Evolutionary conservation across 2,113 vertebrate genomes (phyloP).

Genomic region (Bubo scandiacus): DNA sequence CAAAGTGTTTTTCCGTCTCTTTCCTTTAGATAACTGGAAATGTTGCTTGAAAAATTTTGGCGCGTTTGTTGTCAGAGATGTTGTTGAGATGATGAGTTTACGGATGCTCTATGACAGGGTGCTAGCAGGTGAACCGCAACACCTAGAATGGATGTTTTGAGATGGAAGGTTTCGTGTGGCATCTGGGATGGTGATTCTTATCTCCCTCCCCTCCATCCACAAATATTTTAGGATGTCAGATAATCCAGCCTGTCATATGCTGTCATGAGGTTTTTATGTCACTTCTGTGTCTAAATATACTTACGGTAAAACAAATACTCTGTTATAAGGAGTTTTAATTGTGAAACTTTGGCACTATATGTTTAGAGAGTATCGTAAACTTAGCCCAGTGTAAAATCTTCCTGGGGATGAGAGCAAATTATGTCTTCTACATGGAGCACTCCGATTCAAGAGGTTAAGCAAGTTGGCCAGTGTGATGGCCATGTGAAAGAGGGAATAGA

Average conservation of each 20-base stretch:
- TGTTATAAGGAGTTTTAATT: neutral
- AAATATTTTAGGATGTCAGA: neutral
- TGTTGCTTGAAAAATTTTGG: neutral
- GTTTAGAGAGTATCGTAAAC: neutral
- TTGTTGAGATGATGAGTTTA: neutral
- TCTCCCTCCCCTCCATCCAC: neutral
- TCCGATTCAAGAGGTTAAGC: neutral
- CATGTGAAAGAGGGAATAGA: neutral
- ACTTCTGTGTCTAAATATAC: neutral
- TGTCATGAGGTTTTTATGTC: neutral
- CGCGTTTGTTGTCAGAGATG: neutral
- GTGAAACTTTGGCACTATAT: neutral
- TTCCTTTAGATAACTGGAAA: neutral
- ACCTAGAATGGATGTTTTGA: neutral
- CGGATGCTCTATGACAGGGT: neutral
- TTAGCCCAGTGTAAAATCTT: neutral
- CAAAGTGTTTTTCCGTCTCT: neutral
- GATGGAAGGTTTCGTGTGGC: neutral
- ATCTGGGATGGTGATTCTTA: neutral
- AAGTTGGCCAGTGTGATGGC: neutral
- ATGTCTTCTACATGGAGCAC: neutral
- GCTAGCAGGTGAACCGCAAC: neutral
- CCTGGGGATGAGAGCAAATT: neutral
- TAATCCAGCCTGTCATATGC: neutral
- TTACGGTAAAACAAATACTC: neutral